phyloP scores from a whole-genome alignment of 2,113 vertebrate species.

The Rhabdomys dilectus region DNA sequence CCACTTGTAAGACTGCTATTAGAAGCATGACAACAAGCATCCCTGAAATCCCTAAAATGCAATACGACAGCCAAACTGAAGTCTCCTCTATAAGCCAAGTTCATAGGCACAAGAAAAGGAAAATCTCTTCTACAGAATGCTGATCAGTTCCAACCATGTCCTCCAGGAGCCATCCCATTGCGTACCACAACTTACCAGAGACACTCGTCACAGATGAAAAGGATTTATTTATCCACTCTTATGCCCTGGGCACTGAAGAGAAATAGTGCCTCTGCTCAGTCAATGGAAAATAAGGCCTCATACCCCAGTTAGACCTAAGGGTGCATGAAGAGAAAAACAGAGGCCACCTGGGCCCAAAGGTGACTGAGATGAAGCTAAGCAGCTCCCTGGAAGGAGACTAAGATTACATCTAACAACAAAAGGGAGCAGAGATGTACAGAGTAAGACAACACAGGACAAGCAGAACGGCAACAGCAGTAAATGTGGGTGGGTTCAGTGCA shows the following conservation, averaged over 20 bases:
- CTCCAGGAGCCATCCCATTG: background rate
- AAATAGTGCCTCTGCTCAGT: background rate
- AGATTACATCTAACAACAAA: background rate
- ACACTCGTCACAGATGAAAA: conserved; percentile 22
- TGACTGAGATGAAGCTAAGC: background rate
- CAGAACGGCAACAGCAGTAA: background rate
- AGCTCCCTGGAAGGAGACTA: background rate
- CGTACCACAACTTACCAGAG: background rate
- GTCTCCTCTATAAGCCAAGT: background rate
- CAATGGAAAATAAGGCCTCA: background rate
- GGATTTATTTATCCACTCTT: conserved; percentile 34
- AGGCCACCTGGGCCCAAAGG: background rate
- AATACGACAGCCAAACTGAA: background rate
- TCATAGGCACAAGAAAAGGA: conserved; percentile 1
- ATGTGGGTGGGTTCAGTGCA: too few species aligned
- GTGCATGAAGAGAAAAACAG: background rate
- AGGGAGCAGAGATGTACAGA: background rate
- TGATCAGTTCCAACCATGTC: background rate
- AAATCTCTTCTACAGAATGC: conserved; percentile 31
- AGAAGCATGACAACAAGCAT: background rate
- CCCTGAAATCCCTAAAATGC: background rate
- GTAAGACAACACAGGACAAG: background rate
- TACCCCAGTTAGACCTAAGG: background rate
- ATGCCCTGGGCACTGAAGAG: background rate
- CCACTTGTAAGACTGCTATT: background rate